These are phyloP conservation scores for Sciurus carolinensis DNA, from an alignment of 2,797 vertebrate genomes.

Conservation along the genomic window DNA sequence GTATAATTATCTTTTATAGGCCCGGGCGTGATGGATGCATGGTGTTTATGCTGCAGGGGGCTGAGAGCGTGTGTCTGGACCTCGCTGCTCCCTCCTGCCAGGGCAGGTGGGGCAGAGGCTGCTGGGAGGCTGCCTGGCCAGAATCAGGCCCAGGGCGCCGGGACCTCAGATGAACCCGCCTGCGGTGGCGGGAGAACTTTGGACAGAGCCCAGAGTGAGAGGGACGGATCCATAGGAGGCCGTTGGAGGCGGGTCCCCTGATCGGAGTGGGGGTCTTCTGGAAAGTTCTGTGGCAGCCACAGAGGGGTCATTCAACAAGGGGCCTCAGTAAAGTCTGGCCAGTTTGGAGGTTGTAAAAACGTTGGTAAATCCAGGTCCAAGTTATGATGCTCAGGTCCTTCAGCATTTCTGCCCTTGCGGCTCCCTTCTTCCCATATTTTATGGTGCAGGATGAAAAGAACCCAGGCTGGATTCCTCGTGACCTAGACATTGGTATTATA, in stretches of 20 bases:
- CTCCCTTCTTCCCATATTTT: neutral
- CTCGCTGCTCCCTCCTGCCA: neutral
- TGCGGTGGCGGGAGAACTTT: accelerated
- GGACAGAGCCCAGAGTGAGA: neutral
- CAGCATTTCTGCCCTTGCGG: neutral
- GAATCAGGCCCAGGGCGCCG: neutral
- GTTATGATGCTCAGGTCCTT: neutral
- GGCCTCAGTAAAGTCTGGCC: neutral
- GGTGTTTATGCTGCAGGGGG: constrained; percentile 51
- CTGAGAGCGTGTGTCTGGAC: constrained; percentile 11
- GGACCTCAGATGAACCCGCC: neutral
- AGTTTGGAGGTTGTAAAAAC: neutral
- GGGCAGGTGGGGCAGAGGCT: neutral
- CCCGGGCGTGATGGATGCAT: constrained; percentile 58
- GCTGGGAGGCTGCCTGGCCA: neutral
- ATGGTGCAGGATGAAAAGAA: neutral
- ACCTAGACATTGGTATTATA: neutral
- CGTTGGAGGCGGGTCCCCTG: no score
- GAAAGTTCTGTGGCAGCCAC: neutral
- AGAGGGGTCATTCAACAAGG: neutral
- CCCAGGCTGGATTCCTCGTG: neutral
- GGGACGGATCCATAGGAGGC: accelerated
- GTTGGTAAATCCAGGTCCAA: no score
- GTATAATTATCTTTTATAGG: constrained; percentile 84
- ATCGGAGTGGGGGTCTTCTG: neutral